Evolutionary conservation across 92 coral and sea anemone genomes (phyloP).

Genomic region (Porites evermanni): DNA sequence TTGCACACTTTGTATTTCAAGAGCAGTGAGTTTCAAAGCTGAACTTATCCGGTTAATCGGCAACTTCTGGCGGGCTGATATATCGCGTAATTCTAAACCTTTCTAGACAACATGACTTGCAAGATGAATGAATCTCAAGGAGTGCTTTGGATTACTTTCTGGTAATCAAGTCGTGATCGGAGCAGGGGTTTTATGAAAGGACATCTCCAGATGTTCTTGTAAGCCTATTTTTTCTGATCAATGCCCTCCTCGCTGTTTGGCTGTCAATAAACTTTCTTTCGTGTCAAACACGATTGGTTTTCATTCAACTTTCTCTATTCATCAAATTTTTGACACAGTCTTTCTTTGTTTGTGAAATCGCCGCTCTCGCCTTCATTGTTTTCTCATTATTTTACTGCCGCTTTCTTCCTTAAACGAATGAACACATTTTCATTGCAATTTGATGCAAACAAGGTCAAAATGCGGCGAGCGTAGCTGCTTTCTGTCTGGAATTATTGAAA

Average conservation of each 20-base stretch:
- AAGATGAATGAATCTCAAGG: conserved; percentile 9
- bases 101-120: conserved; percentile 14
- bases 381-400: not conserved
- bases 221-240: not conserved
- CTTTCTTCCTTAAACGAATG: not conserved
- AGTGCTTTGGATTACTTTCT: conserved; percentile 27
- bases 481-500: conserved; percentile 12
- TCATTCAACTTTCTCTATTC: conserved; percentile 3
- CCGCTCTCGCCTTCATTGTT: conserved; percentile 19
- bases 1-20: too few species aligned
- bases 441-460: conserved; percentile 27
- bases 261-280: not conserved
- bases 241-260: not conserved
- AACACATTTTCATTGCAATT: conserved; percentile 27
- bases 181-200: conserved; percentile 5
- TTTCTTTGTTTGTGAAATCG: conserved; percentile 35
- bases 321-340: conserved; percentile 23
- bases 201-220: conserved; percentile 3
- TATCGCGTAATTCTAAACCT: conserved; percentile 34
- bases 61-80: conserved; percentile 5
- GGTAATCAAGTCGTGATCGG: conserved; percentile 2
- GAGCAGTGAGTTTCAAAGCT: not conserved
- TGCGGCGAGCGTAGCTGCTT: not conserved
- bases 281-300: not conserved
- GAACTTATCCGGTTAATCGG: not conserved